These are phyloP conservation scores for Hymenopus coronatus DNA, from an alignment of 2,888 invertebrate genomes.

Conservation along the genomic window DNA sequence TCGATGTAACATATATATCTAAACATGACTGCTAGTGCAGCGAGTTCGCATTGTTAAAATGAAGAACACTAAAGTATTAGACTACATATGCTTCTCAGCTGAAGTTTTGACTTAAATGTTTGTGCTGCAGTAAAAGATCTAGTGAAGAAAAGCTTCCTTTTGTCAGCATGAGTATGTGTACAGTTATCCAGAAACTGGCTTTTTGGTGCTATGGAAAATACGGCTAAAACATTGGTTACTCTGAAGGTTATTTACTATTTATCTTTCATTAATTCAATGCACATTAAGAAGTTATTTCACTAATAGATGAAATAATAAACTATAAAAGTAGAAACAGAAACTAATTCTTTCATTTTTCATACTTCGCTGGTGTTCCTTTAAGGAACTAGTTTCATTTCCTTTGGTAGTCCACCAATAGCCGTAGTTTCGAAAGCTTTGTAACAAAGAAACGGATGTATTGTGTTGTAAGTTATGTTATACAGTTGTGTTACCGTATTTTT, in stretches of 20 bases:
- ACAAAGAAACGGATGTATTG: too few species aligned
- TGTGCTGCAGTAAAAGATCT: background rate
- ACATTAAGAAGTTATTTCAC: background rate
- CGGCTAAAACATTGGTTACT: background rate
- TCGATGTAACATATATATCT: background rate
- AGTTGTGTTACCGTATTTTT: background rate
- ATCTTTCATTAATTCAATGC: background rate
- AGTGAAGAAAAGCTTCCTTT: background rate
- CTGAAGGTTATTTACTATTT: background rate
- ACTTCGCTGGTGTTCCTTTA: background rate
- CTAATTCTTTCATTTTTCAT: background rate
- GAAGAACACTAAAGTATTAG: background rate
- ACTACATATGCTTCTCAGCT: background rate
- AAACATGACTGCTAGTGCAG: background rate
- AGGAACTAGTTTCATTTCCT: background rate
- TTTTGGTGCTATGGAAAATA: background rate
- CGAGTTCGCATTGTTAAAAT: background rate
- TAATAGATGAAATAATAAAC: background rate
- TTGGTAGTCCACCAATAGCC: background rate
- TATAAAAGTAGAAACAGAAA: background rate
- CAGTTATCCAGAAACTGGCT: background rate
- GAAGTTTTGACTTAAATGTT: too few species aligned
- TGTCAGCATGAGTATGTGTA: background rate
- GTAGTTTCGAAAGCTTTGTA: background rate
- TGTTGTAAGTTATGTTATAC: background rate